Evolutionary conservation across 2,797 vertebrate genomes (phyloP).

Genomic region (Anisognathus igniventris): DNA sequence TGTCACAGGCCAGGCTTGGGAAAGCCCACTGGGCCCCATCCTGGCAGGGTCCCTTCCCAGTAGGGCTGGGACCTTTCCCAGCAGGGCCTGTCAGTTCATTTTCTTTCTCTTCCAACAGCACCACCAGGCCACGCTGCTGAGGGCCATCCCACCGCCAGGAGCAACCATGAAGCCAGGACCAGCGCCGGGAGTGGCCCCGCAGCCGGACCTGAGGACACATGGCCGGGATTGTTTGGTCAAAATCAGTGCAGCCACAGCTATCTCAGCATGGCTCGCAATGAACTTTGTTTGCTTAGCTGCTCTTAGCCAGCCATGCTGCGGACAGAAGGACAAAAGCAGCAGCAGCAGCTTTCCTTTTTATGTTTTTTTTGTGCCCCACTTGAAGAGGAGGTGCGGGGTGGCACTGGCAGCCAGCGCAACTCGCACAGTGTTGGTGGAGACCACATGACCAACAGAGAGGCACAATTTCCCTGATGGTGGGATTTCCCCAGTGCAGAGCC

Average conservation of each 20-base stretch:
- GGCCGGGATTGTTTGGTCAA: too few relatives aligned
- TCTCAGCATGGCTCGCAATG: neutral
- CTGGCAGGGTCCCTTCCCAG: neutral
- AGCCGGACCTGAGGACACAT: accelerated
- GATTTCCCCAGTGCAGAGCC: neutral
- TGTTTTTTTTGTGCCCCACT: accelerated
- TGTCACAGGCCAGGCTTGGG: too few relatives aligned
- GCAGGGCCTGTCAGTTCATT: accelerated
- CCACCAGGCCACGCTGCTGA: accelerated
- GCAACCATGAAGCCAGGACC: neutral
- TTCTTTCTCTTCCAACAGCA: accelerated
- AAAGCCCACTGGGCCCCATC: too few relatives aligned
- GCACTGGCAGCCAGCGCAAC: accelerated
- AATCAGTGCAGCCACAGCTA: accelerated
- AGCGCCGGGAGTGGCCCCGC: accelerated
- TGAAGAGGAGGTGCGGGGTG: neutral
- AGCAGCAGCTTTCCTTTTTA: neutral
- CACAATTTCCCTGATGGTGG: accelerated
- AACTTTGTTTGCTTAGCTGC: too few relatives aligned
- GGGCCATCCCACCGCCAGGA: neutral
- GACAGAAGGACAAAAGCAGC: neutral
- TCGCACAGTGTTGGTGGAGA: accelerated
- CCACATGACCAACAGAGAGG: neutral
- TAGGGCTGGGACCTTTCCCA: neutral
- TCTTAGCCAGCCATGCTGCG: neutral